Evolutionary conservation across 2,888 invertebrate species (phyloP).

Genomic region (Lycia hirtaria): DNA sequence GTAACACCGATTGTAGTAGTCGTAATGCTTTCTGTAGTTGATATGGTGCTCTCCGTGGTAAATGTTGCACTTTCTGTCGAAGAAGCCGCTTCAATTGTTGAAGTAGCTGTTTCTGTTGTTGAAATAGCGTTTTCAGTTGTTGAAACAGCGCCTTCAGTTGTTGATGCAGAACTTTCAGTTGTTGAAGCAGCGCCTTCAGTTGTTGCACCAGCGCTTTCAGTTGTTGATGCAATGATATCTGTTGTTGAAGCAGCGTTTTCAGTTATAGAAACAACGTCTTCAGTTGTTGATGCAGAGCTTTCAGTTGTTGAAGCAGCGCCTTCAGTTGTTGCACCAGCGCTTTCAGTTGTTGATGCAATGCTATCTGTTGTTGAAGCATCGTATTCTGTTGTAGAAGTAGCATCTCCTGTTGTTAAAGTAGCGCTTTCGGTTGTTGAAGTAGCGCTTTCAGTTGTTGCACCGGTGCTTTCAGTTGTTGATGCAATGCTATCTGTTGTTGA

Average conservation of each 20-base stretch:
- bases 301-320: too few relatives aligned
- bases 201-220: not conserved
- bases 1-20: too few relatives aligned
- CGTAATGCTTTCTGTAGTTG: not conserved
- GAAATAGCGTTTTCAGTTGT: not conserved
- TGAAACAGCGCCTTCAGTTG: not conserved
- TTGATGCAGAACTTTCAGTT: too few relatives aligned
- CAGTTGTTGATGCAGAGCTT: too few relatives aligned
- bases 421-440: constrained; percentile 1
- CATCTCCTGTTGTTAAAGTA: not conserved
- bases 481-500: constrained; percentile 6
- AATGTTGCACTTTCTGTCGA: too few relatives aligned
- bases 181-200: too few relatives aligned
- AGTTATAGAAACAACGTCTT: too few relatives aligned
- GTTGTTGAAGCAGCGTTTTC: too few relatives aligned
- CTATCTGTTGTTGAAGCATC: constrained; percentile 21
- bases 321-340: not conserved
- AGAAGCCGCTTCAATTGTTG: too few relatives aligned
- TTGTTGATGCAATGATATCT: too few relatives aligned
- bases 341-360: not conserved
- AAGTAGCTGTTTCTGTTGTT: too few relatives aligned
- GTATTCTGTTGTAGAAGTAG: constrained; percentile 2
- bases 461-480: constrained; percentile 6
- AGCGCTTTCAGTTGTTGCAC: not conserved
- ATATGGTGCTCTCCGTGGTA: not conserved